phyloP scores from a whole-genome alignment of 2,888 invertebrate genomes.

The Trissolcus japonicus region DNA sequence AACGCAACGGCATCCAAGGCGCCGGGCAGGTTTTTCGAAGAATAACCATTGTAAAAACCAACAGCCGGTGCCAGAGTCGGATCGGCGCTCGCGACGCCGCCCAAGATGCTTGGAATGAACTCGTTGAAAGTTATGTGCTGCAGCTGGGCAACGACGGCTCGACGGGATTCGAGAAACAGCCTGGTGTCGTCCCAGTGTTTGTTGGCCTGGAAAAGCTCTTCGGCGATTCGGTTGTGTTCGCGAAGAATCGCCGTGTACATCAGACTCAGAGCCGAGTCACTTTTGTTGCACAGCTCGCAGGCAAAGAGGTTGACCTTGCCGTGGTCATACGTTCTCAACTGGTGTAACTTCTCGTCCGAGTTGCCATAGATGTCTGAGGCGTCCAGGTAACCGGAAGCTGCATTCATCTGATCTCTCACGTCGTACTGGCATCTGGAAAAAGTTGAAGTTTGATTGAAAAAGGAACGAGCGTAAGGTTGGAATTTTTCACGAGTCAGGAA shows the following conservation, averaged over 20 bases:
- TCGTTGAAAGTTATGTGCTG: conserved; percentile 92
- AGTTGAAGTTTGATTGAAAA: neutral
- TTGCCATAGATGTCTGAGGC: conserved; percentile 89
- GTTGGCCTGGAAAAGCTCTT: conserved; percentile 83
- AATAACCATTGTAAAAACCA: conserved; percentile 88
- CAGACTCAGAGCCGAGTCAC: conserved; percentile 81
- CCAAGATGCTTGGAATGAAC: conserved; percentile 86
- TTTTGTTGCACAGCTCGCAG: conserved; percentile 80
- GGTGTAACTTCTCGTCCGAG: conserved; percentile 83
- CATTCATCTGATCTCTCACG: conserved; percentile 89
- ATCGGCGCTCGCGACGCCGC: conserved; percentile 82
- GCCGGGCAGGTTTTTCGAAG: conserved; percentile 87
- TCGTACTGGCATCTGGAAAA: conserved; percentile 75
- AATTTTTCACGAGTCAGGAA: neutral
- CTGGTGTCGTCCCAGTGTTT: conserved; percentile 88
- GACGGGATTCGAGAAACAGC: conserved; percentile 85
- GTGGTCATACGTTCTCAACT: conserved; percentile 83
- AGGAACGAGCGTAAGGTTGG: neutral
- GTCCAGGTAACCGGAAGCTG: conserved; percentile 89
- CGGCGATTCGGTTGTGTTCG: conserved; percentile 89
- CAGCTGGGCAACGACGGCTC: conserved; percentile 86
- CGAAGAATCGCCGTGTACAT: conserved; percentile 84
- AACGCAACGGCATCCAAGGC: conserved; percentile 87
- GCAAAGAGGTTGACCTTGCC: conserved; percentile 84
- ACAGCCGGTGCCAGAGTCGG: conserved; percentile 80